Base-by-base conservation (phyloP, 2,113 vertebrate genomes). In the Callipepla californica region DNA sequence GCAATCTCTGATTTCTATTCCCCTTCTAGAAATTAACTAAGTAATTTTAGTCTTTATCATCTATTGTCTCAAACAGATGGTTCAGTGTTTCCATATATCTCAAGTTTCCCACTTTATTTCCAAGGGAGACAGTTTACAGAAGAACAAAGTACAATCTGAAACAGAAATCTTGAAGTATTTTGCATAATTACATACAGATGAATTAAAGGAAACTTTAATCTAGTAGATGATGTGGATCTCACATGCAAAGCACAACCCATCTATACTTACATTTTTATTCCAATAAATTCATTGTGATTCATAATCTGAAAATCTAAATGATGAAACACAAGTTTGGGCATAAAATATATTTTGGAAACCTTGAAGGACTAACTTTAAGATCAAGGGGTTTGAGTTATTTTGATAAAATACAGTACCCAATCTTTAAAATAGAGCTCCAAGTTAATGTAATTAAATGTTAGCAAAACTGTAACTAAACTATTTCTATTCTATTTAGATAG, bases 331-430 rank as follows among this genome's bases (percentile, higher is more conserved):
- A 94, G 82, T 66, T 89, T 66, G 70, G 38, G 74, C 3, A 74
- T 82, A 80, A 75, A 58, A 63, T 61, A 67, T 59, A 86, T 75
- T 79, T 77, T 86, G 22, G 28, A 90, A 86, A 7, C 17, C 90
- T 90, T 91, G 57, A 91, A 77, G n/a, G 94, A 32, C 32, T 90
- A 55, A 91, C 70, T 95, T 80, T 88, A 89, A 82, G 8, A 78
- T 32, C 8, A 75, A 13, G 4, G 13, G 21, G 6, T 68, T 72
- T 86, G 42, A 67, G 1, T 26, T 34, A 67, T 80, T 89, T 67
- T 34, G 36, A 80, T 30, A 91, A 85, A 87, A 85, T 32, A 42
- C 12, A 34, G 22, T 21, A 82, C 5, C 7, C 57, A 72, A 61
- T 57, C 32, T 74, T 85, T 69, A 80, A 22, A 73, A 74, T 7